phyloP scores from a whole-genome alignment of 2,797 vertebrate species.

The Halcyon leucocephala region DNA sequence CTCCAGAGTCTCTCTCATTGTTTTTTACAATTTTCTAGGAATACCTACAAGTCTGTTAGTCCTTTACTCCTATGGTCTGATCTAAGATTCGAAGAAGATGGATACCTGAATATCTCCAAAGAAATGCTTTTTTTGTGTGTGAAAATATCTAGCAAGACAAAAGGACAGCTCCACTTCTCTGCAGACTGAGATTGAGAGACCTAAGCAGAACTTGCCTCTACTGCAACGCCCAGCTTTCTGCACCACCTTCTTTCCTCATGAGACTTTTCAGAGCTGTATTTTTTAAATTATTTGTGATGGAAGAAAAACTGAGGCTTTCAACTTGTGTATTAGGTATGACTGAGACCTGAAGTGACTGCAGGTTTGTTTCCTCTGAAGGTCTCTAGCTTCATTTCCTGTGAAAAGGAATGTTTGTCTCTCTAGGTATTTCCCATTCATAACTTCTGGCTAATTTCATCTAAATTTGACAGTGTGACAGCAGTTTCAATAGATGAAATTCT shows the following conservation, averaged over 20 bases:
- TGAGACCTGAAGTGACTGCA: not conserved
- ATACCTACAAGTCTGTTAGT: not conserved
- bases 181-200: not conserved
- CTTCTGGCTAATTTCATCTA: constrained; percentile 26
- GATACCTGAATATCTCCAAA: not conserved
- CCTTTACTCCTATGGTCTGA: not conserved
- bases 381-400: not conserved
- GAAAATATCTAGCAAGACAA: not conserved
- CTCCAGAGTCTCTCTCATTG: not conserved
- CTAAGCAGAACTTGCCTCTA: not conserved
- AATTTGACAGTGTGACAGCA: not conserved
- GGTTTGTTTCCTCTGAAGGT: not conserved
- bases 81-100: not conserved
- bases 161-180: not conserved
- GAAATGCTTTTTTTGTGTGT: not conserved
- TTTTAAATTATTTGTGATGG: not conserved
- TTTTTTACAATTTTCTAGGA: not conserved
- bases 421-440: constrained; percentile 23
- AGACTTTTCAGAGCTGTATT: not conserved
- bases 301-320: not conserved
- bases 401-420: not conserved
- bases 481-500: not conserved
- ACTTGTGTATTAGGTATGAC: not conserved
- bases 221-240: not conserved
- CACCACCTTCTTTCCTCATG: not conserved